Conservation (phyloP, 2,797 vertebrate genomes). For the Ficedula albicollis region DNA sequence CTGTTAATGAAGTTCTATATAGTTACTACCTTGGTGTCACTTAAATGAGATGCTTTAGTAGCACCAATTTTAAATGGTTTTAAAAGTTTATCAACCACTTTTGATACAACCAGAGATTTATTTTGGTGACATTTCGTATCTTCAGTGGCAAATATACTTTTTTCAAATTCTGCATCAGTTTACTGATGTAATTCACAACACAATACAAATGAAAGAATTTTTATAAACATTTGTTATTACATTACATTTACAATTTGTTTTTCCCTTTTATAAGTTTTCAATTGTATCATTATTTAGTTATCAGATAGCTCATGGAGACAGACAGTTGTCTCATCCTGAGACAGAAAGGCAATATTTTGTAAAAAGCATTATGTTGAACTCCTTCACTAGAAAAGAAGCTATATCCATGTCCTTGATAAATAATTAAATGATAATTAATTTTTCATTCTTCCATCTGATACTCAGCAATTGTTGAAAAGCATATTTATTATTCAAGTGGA, state of each 20-base stretch:
- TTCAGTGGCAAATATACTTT: not conserved
- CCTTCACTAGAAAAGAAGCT: not conserved
- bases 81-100: not conserved
- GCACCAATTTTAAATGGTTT: not conserved
- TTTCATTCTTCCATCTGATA: constrained; percentile 27
- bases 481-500: constrained; percentile 20
- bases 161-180: not conserved
- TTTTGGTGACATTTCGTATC: not conserved
- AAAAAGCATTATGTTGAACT: not conserved
- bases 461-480: not conserved
- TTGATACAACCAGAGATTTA: not conserved
- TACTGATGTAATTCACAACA: not conserved
- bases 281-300: not conserved
- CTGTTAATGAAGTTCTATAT: not conserved
- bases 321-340: not conserved
- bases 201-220: not conserved
- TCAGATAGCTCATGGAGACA: not conserved
- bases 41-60: not conserved
- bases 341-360: not conserved
- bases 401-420: constrained; percentile 15
- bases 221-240: not conserved
- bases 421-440: constrained; percentile 38
- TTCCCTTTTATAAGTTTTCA: not conserved
- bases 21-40: not conserved
- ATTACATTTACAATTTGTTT: not conserved